These are phyloP conservation scores for Nemoura dubitans DNA, from an alignment of 2,888 invertebrate genomes.

Conservation along the genomic window DNA sequence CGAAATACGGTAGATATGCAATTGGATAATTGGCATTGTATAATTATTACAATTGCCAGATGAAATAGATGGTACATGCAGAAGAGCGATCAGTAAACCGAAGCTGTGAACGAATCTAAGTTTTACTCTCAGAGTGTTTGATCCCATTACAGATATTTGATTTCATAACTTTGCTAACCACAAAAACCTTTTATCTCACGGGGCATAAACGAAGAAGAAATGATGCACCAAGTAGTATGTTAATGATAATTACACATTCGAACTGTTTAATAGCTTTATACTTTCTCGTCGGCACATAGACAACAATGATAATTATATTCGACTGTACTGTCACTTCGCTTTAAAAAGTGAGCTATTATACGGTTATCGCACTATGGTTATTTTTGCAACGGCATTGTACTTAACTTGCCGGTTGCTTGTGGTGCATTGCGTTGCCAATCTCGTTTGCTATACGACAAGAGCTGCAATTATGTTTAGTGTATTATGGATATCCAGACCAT, in stretches of 20 bases:
- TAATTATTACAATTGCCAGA: background rate
- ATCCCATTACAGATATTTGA: background rate
- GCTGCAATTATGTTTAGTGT: background rate
- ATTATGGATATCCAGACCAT: background rate
- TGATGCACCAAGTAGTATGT: background rate
- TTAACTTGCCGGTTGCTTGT: background rate
- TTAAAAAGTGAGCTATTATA: background rate
- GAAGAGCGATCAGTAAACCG: background rate
- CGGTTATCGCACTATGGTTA: background rate
- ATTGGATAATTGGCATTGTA: background rate
- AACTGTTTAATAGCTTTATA: background rate
- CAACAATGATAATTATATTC: background rate
- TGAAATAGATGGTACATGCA: background rate
- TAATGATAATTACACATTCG: background rate
- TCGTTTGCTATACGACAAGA: background rate
- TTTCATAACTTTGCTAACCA: background rate
- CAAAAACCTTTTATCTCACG: background rate
- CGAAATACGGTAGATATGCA: background rate
- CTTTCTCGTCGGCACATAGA: background rate
- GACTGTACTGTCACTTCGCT: constrained; percentile 3
- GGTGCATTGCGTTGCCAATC: background rate
- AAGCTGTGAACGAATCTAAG: background rate
- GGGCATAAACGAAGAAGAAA: background rate
- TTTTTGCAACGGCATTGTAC: background rate
- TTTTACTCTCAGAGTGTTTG: background rate